Evolutionary conservation across 2,797 vertebrate genomes (phyloP).

Genomic region (Mus caroli): DNA sequence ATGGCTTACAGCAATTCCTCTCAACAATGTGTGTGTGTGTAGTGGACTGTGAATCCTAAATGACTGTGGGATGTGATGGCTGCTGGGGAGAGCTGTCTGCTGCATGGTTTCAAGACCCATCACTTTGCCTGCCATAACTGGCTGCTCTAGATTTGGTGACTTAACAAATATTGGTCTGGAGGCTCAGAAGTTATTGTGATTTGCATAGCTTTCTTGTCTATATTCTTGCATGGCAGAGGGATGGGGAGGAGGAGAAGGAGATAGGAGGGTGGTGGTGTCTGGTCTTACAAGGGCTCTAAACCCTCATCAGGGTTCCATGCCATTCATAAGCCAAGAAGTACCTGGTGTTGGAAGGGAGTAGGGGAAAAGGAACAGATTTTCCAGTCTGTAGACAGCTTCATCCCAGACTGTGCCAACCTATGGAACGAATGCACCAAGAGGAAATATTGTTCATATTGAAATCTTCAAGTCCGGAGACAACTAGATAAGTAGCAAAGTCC

Average conservation of each 20-base stretch:
- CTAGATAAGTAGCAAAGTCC: neutral
- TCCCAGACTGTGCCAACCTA: neutral
- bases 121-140: neutral
- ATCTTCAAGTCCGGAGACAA: neutral
- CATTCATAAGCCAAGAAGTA: neutral
- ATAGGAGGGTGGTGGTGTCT: neutral
- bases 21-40: neutral
- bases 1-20: neutral
- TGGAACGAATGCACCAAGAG: neutral
- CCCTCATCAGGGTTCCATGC: neutral
- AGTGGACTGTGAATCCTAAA: slow-evolving; percentile 27
- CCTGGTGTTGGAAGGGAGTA: neutral
- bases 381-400: too few relatives aligned
- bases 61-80: neutral
- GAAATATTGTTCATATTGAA: neutral
- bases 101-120: neutral
- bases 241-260: too few relatives aligned
- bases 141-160: neutral
- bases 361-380: neutral
- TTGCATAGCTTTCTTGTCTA: neutral
- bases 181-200: neutral
- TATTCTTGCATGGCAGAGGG: neutral
- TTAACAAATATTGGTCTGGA: neutral
- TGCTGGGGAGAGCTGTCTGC: neutral
- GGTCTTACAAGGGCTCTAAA: neutral